phyloP scores from a whole-genome alignment of 92 coral and sea anemone species.

The Virgularia gustaviana region DNA sequence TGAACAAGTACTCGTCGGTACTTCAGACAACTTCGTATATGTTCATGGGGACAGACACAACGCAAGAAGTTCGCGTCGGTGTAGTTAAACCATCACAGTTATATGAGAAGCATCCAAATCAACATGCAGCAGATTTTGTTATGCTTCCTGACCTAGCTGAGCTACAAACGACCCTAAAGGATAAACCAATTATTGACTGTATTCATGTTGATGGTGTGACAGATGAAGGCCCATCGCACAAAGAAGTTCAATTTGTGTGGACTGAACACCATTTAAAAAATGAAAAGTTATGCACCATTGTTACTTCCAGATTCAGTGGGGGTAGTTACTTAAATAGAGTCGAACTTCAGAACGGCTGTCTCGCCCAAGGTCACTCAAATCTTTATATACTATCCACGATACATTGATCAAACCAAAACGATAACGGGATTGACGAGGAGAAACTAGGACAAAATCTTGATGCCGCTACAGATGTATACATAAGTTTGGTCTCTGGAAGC shows the following conservation, averaged over 20 bases:
- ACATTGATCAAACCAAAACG: slow-evolving; percentile 19
- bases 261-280: slow-evolving; percentile 35
- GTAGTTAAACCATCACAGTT: slow-evolving; percentile 31
- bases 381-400: slow-evolving; percentile 40
- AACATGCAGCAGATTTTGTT: slow-evolving; percentile 27
- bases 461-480: slow-evolving; percentile 29
- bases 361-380: slow-evolving; percentile 26
- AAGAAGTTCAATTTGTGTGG: slow-evolving; percentile 46
- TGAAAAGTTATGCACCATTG: slow-evolving; percentile 13
- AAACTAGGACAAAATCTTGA: slow-evolving; percentile 27
- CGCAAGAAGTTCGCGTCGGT: slow-evolving; percentile 21
- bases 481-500: slow-evolving; percentile 22
- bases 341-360: slow-evolving; percentile 42
- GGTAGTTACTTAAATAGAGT: slow-evolving; percentile 40
- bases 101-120: slow-evolving; percentile 17
- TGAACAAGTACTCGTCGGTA: slow-evolving; percentile 37
- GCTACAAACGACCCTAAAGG: not conserved
- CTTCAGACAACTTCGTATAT: slow-evolving; percentile 37
- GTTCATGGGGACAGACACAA: slow-evolving; percentile 29
- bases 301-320: slow-evolving; percentile 25
- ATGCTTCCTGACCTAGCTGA: not conserved
- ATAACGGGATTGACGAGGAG: slow-evolving; percentile 19
- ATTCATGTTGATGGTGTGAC: slow-evolving; percentile 42
- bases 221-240: slow-evolving; percentile 34
- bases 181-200: slow-evolving; percentile 30